Evolutionary conservation across 2,113 vertebrate genomes (phyloP).

Genomic region (Poicephalus gulielmi): DNA sequence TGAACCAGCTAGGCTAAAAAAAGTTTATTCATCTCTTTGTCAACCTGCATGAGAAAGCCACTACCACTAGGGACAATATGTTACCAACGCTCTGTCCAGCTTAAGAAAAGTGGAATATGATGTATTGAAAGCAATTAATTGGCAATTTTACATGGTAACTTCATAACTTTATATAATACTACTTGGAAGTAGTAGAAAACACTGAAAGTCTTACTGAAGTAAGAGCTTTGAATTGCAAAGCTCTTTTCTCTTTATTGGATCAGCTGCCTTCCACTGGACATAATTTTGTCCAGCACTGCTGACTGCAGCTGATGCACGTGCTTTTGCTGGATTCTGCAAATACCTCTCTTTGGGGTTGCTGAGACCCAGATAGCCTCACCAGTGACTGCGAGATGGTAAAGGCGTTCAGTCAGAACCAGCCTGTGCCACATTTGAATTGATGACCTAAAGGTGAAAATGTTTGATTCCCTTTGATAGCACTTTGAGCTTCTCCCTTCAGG

Average conservation of each 20-base stretch:
- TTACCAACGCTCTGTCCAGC: background rate
- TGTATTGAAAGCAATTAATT: background rate
- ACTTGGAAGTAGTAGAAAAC: background rate
- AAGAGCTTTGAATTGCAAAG: background rate
- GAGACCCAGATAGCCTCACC: background rate
- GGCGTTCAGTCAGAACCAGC: background rate
- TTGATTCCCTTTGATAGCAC: conserved; percentile 2
- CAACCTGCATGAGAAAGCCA: background rate
- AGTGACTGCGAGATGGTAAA: background rate
- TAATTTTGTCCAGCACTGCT: background rate
- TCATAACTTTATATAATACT: background rate
- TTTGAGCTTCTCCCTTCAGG: background rate
- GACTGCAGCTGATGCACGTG: background rate
- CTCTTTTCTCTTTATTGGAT: background rate
- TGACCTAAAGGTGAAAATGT: conserved; percentile 42
- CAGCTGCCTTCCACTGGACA: background rate
- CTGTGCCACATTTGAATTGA: background rate
- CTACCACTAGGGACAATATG: background rate
- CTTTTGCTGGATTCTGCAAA: background rate
- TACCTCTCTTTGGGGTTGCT: background rate
- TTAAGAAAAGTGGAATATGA: background rate
- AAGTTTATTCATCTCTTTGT: background rate
- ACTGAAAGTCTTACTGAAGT: background rate
- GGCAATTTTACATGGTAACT: background rate
- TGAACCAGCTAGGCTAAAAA: background rate